phyloP scores from a whole-genome alignment of 2,797 vertebrate species.

The Morelia viridis region DNA sequence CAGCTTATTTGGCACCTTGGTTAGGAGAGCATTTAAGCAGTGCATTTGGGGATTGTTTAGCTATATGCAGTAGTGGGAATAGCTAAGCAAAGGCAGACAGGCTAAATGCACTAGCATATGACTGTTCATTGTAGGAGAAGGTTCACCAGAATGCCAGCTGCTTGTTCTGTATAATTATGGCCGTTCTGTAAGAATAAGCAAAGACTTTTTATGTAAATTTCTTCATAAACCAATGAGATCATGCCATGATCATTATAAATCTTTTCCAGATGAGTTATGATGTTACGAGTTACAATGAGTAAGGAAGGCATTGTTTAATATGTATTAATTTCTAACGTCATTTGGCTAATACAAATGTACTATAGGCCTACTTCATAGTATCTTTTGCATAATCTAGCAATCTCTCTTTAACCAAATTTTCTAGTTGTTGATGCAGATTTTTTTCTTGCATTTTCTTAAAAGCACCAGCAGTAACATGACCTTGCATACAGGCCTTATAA shows the following conservation, averaged over 20 bases:
- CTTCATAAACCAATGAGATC: rapidly evolving
- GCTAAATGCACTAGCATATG: background rate
- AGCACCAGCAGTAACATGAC: background rate
- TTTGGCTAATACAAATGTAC: background rate
- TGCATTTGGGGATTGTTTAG: background rate
- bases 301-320: background rate
- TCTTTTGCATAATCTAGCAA: background rate
- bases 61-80: background rate
- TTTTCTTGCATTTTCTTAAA: background rate
- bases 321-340: background rate
- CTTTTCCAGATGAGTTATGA: background rate
- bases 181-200: background rate
- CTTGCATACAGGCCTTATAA: background rate
- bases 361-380: background rate
- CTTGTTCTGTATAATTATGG: background rate
- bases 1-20: background rate
- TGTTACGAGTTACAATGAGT: no score
- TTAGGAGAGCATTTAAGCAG: background rate
- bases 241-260: background rate
- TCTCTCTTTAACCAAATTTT: background rate
- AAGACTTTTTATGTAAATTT: background rate
- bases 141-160: background rate
- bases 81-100: background rate
- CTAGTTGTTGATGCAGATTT: background rate
- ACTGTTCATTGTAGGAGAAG: background rate